A percentile compares a stretch with the other conserved stretches of the same genome.
These are phyloP conservation scores for Sus cebifrons DNA, from an alignment of 2,797 vertebrate genomes.

Conservation along the genomic window DNA sequence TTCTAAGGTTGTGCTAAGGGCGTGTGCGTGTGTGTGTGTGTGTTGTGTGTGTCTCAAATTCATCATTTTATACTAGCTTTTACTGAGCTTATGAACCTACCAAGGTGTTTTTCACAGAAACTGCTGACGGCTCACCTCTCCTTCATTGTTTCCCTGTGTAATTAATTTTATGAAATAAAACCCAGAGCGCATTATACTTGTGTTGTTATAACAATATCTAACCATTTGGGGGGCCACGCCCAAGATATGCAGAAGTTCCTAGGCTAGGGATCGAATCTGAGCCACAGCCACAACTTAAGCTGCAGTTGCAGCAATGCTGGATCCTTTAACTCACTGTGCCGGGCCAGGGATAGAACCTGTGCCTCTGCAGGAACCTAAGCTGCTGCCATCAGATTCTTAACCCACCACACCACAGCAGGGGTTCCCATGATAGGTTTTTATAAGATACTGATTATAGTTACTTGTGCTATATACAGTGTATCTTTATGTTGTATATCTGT, in stretches of 20 bases:
- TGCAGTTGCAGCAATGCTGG: no score
- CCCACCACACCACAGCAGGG: no score
- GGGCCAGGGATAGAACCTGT: no score
- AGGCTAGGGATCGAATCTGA: no score
- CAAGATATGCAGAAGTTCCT: no score
- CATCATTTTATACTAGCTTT: background rate
- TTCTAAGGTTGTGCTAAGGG: background rate
- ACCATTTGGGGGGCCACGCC: background rate
- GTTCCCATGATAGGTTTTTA: no score
- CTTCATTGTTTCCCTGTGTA: background rate
- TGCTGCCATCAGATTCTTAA: no score
- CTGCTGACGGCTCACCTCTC: background rate
- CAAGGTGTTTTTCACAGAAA: background rate
- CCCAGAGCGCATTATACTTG: background rate
- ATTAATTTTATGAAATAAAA: constrained; percentile 6
- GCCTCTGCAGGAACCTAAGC: no score
- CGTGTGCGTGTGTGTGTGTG: background rate
- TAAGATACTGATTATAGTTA: background rate
- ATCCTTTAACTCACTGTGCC: no score
- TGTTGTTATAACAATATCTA: background rate
- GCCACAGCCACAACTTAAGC: no score
- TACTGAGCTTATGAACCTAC: background rate
- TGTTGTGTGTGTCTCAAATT: background rate
- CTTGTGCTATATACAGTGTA: background rate
- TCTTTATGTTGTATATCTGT: background rate